Conservation (phyloP, 2,113 vertebrate species). For the Paraplagusia blochii region DNA sequence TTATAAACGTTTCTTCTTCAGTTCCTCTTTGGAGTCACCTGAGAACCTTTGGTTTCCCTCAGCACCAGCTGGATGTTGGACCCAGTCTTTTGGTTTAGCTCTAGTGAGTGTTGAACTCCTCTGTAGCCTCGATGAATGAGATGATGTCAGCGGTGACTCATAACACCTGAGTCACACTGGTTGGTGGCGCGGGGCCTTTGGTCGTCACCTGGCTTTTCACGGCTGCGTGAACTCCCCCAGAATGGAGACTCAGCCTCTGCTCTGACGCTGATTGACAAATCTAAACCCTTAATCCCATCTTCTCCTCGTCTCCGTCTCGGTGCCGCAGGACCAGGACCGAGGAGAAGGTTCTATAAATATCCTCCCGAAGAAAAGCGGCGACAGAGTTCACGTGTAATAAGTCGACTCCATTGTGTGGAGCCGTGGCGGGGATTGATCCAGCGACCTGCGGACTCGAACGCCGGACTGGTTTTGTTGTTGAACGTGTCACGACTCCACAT, state of each 20-base stretch:
- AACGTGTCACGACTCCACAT: constrained; percentile 41
- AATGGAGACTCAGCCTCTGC: constrained; percentile 44
- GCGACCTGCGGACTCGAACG: constrained; percentile 35
- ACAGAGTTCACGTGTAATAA: constrained; percentile 46
- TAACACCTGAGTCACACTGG: constrained; percentile 53
- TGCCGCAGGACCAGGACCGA: constrained; percentile 32
- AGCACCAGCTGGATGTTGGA: constrained; percentile 32
- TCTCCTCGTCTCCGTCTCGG: constrained; percentile 56
- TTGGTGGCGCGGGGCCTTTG: constrained; percentile 14
- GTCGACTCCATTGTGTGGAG: constrained; percentile 27
- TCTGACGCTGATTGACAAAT: constrained; percentile 58
- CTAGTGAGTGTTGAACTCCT: constrained; percentile 27
- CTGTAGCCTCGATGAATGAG: constrained; percentile 43
- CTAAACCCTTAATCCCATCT: constrained; percentile 67
- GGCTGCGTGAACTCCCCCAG: constrained; percentile 25
- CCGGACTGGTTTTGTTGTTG: constrained; percentile 10
- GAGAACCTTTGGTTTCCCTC: background rate
- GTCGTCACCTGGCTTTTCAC: constrained; percentile 37
- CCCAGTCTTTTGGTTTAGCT: constrained; percentile 29
- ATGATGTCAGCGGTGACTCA: constrained; percentile 58
- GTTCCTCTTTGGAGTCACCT: no score
- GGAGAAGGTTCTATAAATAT: constrained; percentile 49
- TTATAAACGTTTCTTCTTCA: no score
- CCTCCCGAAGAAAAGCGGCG: constrained; percentile 36
- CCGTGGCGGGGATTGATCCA: constrained; percentile 16